Evolutionary conservation across 2,888 invertebrate species (phyloP).

Genomic region (Acleris laterana): DNA sequence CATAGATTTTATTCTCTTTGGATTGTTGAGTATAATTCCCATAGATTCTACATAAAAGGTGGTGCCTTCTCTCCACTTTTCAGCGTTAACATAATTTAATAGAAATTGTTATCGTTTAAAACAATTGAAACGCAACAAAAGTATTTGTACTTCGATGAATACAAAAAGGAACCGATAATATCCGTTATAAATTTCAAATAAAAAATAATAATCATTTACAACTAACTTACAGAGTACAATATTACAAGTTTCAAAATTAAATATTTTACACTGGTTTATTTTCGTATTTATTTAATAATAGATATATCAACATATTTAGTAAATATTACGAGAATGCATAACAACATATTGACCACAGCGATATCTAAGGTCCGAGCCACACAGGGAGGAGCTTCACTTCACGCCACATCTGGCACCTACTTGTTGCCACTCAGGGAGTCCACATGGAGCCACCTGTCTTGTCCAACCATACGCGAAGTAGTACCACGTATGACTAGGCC

Average conservation of each 20-base stretch:
- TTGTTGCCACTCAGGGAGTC: no score
- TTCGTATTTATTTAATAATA: not conserved
- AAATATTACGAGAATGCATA: not conserved
- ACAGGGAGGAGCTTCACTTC: not conserved
- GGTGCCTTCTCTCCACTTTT: constrained; percentile 21
- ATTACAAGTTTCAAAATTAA: constrained; percentile 29
- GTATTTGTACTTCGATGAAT: constrained; percentile 49
- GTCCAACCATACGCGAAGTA: no score
- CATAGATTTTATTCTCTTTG: constrained; percentile 41
- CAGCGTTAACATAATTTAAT: not conserved
- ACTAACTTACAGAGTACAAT: constrained; percentile 35
- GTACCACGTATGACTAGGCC: no score
- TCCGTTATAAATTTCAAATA: constrained; percentile 18
- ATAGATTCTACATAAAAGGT: constrained; percentile 7
- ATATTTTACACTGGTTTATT: constrained; percentile 22
- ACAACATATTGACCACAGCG: not conserved
- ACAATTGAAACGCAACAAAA: constrained; percentile 41
- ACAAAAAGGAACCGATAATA: constrained; percentile 45
- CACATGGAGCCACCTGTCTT: no score
- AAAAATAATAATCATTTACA: constrained; percentile 33
- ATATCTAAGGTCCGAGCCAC: no score
- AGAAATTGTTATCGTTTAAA: not conserved
- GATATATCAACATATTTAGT: not conserved
- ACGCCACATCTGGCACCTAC: no score
- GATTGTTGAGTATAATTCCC: constrained; percentile 34